Evolutionary conservation across 1,140 invertebrate species (phyloP).

Genomic region (Dreissena polymorpha): DNA sequence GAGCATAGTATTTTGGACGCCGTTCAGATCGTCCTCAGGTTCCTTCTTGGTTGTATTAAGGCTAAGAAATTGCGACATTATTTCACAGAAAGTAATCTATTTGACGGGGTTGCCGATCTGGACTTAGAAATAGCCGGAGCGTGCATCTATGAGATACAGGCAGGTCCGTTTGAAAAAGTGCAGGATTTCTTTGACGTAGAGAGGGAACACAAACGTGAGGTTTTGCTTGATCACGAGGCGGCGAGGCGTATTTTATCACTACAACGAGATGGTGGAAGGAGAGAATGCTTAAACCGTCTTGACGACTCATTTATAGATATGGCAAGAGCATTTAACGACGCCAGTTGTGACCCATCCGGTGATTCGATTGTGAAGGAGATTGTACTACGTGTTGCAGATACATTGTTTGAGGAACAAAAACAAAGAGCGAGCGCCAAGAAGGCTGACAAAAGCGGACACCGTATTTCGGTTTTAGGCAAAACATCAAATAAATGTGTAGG

Average conservation of each 20-base stretch:
- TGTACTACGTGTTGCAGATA: neutral
- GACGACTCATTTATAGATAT: neutral
- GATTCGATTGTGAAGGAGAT: too few species aligned
- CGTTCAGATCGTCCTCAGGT: neutral
- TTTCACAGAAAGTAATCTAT: neutral
- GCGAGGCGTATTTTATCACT: neutral
- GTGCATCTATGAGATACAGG: neutral
- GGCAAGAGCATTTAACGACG: too few species aligned
- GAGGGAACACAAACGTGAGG: neutral
- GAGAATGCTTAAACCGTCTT: neutral
- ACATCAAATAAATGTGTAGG: too few species aligned
- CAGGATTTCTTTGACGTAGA: neutral
- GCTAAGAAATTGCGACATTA: neutral
- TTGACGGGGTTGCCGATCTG: neutral
- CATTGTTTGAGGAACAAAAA: conserved; percentile 22
- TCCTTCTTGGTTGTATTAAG: neutral
- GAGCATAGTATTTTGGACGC: neutral
- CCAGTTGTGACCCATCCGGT: too few species aligned
- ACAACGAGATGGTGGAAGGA: neutral
- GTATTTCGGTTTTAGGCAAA: conserved; percentile 2
- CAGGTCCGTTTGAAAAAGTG: neutral
- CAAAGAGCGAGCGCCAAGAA: neutral
- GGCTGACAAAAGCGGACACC: neutral
- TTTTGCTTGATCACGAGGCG: neutral
- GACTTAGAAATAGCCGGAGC: neutral